These are phyloP conservation scores for Cacoxenus indagator DNA, from an alignment of 2,888 invertebrate species.

Conservation along the genomic window DNA sequence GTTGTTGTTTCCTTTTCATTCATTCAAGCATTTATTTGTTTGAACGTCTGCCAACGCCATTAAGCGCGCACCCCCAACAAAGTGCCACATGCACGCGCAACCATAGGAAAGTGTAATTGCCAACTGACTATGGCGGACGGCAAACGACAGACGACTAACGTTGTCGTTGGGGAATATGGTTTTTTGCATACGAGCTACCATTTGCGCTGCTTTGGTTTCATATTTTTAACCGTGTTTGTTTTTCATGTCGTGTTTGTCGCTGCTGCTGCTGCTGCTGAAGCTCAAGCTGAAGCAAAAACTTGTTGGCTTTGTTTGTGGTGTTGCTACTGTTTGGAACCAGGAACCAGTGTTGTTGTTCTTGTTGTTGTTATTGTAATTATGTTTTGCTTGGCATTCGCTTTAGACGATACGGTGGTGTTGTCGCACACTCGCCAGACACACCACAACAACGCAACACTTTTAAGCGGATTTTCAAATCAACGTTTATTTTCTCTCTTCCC, in stretches of 20 bases:
- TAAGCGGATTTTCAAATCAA: constrained; percentile 20
- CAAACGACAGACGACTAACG: background rate
- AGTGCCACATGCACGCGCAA: background rate
- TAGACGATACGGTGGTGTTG: background rate
- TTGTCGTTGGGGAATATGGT: background rate
- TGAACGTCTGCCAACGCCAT: constrained; percentile 14
- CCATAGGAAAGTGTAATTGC: constrained; percentile 31
- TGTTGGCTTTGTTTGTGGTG: too few relatives aligned
- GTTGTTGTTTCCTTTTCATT: constrained; percentile 28
- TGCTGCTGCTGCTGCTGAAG: constrained; percentile 24
- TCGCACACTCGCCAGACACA: background rate
- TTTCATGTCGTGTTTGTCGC: background rate
- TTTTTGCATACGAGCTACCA: constrained; percentile 21
- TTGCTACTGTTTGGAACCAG: too few relatives aligned
- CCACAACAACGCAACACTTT: constrained; percentile 1
- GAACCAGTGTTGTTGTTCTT: constrained; percentile 18
- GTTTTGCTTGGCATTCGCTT: background rate
- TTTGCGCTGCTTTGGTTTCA: constrained; percentile 40
- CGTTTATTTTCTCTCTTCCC: background rate
- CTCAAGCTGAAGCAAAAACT: too few relatives aligned
- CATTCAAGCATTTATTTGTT: constrained; percentile 12
- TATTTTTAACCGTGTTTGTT: constrained; percentile 37
- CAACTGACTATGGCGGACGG: constrained; percentile 25
- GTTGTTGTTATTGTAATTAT: constrained; percentile 26
- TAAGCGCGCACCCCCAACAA: background rate